phyloP scores from a whole-genome alignment of 2,113 vertebrate species.

The Pterocles orientalis region DNA sequence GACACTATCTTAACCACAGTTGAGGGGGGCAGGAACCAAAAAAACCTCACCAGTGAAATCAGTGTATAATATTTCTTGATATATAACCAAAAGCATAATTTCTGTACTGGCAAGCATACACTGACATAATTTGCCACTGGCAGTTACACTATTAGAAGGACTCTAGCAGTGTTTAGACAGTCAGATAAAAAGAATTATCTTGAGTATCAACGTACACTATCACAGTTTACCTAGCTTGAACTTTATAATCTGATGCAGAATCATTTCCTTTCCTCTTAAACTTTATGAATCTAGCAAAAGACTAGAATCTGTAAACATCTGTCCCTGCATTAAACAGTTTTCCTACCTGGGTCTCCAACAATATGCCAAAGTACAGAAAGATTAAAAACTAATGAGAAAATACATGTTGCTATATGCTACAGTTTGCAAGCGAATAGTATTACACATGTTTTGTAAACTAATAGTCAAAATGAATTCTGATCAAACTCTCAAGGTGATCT shows the following conservation, averaged over 20 bases:
- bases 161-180: neutral
- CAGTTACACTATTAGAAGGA: neutral
- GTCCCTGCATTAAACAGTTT: neutral
- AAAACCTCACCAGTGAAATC: neutral
- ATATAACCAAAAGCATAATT: neutral
- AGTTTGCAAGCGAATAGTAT: neutral
- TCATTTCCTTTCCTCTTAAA: neutral
- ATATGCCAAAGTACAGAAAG: neutral
- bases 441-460: neutral
- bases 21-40: neutral
- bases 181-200: neutral
- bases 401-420: neutral
- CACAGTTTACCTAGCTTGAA: constrained; percentile 24
- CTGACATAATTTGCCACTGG: neutral
- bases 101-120: neutral
- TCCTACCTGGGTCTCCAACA: neutral
- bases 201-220: neutral
- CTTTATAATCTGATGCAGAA: neutral
- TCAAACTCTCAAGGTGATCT: neutral
- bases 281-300: neutral
- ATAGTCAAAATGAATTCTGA: neutral
- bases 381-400: neutral
- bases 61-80: neutral
- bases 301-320: neutral
- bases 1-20: neutral